Evolutionary conservation across 2,888 invertebrate species (phyloP), one percentile per base, ranked within the genome.

Genomic region (Cephus spinipes): DNA sequence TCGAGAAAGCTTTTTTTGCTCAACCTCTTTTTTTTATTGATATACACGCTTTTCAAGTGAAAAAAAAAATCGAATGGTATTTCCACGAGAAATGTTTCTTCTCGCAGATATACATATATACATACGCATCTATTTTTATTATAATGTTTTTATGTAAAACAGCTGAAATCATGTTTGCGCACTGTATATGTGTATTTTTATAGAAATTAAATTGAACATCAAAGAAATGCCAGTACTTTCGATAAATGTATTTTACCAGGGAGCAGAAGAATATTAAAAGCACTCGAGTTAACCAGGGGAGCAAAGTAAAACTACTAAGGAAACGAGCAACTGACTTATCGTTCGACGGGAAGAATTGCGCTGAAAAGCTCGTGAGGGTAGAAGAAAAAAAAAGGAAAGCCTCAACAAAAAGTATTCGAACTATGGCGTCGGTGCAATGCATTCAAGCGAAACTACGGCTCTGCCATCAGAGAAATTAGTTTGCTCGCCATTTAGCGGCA

Each of bases 401-500:
- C 23, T 9, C 32, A 74, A 40, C 73, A 34, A 32, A 33, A 34
- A 23, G 33, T 23, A 33, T 34, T 33, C 73, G 31, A 71, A 71
- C 31, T 71, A 71, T n/a, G 71, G 12, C 71, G 73, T 35, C 12
- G n/a, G 73, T 32, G 73, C 73, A 15, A 73, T 32, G 73, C 34
- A 73, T 40, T 35, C 12, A 33, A 32, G 73, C 34, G 23, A 23
- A 35, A 31, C 73, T 35, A 15, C 69, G 69, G 23, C 30, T 32
- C 30, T 69, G 69, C 32, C 69, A 32, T n/a, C 69, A 32, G 32
- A 69, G 69, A 69, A 69, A 69, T 69, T 69, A 69, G 69, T 69
- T 69, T 69, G 30, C 31, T 32, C 69, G 32, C 11, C 32, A 31
- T 69, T 69, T 69, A 69, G 69, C 12, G 15, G 32, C 69, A 69